Base-by-base conservation (phyloP, 2,888 invertebrate genomes). In the Zygothrica quintamaculata region DNA sequence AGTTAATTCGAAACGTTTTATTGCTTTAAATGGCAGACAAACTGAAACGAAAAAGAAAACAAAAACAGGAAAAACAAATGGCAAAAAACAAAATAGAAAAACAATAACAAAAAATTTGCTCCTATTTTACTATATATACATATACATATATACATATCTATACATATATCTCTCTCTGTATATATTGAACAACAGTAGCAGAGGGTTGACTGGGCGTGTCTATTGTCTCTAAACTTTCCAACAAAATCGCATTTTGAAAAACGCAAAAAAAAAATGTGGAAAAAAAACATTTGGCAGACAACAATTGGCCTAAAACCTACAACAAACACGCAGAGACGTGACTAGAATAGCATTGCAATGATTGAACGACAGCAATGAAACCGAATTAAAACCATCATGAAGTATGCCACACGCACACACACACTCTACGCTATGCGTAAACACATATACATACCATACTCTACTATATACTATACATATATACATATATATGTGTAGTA, bases 341-440 rank as follows among this genome's bases (percentile, higher is more conserved):
- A 86, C 86, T 74, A 52, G 75, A 84, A 86, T 86, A 60, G 64
- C 48, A 73, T 73, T 68, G 51, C 68, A 73, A 84, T 84, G 80
- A 84, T 85, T 84, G 80, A 71, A 73, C 79, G 77, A 78, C 76
- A 79, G 77, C 62, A 64, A 71, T 65, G 56, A 71, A 67, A 64
- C 52, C 62, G 74, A 77, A 78, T 79, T 74, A 77, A 71, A 77
- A 74, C 60, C 51, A 70, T 25, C 74, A 77, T 79, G 71, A 79
- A 76, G 71, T 76, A 68, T 76, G 74, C 31, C 62, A 52, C 42
- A 55, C 16, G n/a, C 33, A 15, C 34, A 33, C 62, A 52, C 42
- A 55, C 16, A 11, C 33, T 26, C 34, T 44, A 25, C 9, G 18
- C 18, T 22, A 50, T 29, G 29, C 29, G 29, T 29, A n/a, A n/a